phyloP scores from a whole-genome alignment of 2,113 vertebrate genomes.

The Etheostoma spectabile region DNA sequence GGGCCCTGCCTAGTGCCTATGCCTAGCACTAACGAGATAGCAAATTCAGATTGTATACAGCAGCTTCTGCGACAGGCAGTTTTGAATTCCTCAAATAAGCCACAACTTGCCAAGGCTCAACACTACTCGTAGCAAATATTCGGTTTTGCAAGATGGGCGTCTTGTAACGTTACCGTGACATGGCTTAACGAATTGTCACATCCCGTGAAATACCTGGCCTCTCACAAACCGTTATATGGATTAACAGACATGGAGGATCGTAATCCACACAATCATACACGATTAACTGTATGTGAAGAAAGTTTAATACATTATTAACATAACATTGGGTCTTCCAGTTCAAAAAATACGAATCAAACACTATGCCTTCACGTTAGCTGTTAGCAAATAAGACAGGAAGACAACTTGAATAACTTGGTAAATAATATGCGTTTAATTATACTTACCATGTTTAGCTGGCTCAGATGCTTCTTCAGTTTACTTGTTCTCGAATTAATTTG shows the following conservation, averaged over 20 bases:
- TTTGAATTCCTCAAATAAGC: slow-evolving; percentile 80
- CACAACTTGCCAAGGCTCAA: slow-evolving; percentile 77
- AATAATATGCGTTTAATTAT: neutral
- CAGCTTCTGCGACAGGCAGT: slow-evolving; percentile 40
- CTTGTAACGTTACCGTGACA: slow-evolving; percentile 47
- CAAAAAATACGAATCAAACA: neutral
- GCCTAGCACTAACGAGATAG: slow-evolving; percentile 1
- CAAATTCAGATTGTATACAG: slow-evolving; percentile 39
- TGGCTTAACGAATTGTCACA: slow-evolving; percentile 61
- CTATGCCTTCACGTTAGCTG: slow-evolving; percentile 28
- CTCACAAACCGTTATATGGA: slow-evolving; percentile 57
- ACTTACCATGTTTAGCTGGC: slow-evolving; percentile 77
- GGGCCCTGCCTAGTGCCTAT: slow-evolving; percentile 14
- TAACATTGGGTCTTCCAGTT: neutral
- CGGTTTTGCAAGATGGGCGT: slow-evolving; percentile 74
- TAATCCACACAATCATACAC: neutral
- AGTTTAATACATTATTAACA: neutral
- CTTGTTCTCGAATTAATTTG: slow-evolving; percentile 50
- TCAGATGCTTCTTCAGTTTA: slow-evolving; percentile 37
- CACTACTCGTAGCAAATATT: slow-evolving; percentile 67
- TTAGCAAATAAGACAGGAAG: slow-evolving; percentile 13
- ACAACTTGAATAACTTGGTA: neutral
- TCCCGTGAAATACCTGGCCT: slow-evolving; percentile 49
- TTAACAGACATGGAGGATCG: neutral
- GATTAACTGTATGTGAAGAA: neutral